phyloP scores from a whole-genome alignment of 2,888 invertebrate species.

The Alloplasta piceator region DNA sequence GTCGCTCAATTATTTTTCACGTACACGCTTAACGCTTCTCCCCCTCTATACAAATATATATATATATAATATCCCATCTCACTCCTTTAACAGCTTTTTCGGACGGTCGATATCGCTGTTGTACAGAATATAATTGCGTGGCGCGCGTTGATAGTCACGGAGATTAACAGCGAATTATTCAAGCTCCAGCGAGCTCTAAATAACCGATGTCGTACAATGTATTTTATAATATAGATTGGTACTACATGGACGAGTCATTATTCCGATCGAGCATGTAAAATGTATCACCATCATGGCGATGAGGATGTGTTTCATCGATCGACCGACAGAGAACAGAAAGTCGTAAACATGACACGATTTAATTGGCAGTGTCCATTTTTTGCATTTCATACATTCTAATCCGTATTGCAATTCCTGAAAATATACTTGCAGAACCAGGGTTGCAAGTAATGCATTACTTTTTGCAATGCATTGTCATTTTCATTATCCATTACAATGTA shows the following conservation, averaged over 20 bases:
- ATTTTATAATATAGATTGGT: background rate
- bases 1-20: conserved; percentile 66
- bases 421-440: too few species aligned
- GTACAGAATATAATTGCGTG: conserved; percentile 62
- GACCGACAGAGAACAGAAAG: too few species aligned
- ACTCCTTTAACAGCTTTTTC: conserved; percentile 56
- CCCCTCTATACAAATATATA: background rate
- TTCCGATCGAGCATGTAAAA: conserved; percentile 42
- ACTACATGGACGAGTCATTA: conserved; percentile 41
- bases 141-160: conserved; percentile 62
- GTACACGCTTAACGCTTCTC: conserved; percentile 52
- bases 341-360: too few species aligned
- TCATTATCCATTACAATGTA: too few species aligned
- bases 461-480: too few species aligned
- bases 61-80: conserved; percentile 33
- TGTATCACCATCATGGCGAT: background rate
- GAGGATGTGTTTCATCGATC: background rate
- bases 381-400: too few species aligned
- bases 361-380: too few species aligned
- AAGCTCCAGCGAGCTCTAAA: conserved; percentile 59
- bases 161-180: conserved; percentile 64
- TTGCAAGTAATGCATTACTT: too few species aligned
- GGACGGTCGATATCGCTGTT: conserved; percentile 55
- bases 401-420: too few species aligned
- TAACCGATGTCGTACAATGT: conserved; percentile 35